These are phyloP conservation scores for Coelopa frigida DNA, from an alignment of 1,140 invertebrate species.

Conservation along the genomic window DNA sequence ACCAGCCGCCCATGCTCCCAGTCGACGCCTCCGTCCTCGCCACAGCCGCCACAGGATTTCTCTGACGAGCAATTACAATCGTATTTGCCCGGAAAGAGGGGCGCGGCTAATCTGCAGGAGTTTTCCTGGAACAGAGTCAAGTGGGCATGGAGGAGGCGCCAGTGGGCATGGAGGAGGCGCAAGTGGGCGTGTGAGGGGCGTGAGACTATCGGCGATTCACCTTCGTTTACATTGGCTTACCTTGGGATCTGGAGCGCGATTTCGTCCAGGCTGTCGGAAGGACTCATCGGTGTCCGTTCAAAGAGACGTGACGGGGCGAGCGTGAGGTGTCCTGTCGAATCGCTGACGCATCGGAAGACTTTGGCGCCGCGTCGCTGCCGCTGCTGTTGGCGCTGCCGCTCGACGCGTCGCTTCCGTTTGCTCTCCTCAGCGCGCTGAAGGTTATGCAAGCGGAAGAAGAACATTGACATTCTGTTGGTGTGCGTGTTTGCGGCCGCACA, in stretches of 20 bases:
- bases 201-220: too few species aligned
- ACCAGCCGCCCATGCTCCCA: too few species aligned
- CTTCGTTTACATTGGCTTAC: too few species aligned
- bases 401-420: conserved; percentile 50
- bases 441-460: conserved; percentile 89
- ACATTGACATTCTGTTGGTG: conserved; percentile 73
- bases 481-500: neutral
- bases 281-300: conserved; percentile 71
- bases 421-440: conserved; percentile 73
- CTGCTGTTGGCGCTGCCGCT: conserved; percentile 50
- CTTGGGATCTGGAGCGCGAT: conserved; percentile 87
- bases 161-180: too few species aligned
- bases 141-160: too few species aligned
- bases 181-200: too few species aligned
- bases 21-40: too few species aligned
- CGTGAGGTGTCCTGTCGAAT: conserved; percentile 49
- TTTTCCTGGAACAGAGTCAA: too few species aligned
- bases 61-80: too few species aligned
- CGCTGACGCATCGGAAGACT: conserved; percentile 46
- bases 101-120: too few species aligned
- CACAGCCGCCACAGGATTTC: too few species aligned
- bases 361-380: conserved; percentile 44
- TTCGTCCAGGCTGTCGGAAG: conserved; percentile 82
- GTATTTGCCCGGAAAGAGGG: too few species aligned
- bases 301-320: conserved; percentile 70